Percentiles rank a stretch among this genome's conserved stretches.
Conservation (phyloP, 1,140 invertebrate species). For the Leptinotarsa lineolata region DNA sequence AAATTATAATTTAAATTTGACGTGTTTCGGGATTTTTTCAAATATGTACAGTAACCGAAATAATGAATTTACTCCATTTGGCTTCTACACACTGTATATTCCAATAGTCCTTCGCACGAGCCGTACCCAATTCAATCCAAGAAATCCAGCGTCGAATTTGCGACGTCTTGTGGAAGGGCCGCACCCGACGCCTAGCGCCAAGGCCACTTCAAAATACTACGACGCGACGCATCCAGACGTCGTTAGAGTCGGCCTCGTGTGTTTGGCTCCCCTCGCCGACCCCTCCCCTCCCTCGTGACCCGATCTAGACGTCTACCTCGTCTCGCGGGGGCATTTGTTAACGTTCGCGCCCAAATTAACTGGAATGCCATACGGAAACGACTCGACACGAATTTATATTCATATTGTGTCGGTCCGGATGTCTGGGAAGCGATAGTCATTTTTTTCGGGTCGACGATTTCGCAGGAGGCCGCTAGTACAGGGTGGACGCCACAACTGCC, state of each 20-base stretch:
- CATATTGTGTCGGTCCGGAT: conserved; percentile 2
- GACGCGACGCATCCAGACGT: conserved; percentile 9
- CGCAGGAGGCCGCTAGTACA: background rate
- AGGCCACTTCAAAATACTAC: conserved; percentile 24
- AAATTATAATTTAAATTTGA: too few species aligned
- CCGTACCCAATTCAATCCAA: too few species aligned
- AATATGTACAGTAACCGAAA: too few species aligned
- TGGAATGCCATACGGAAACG: conserved; percentile 1
- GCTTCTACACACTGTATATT: too few species aligned
- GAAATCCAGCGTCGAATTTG: background rate
- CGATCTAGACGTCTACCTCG: conserved; percentile 8
- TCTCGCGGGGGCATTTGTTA: conserved; percentile 10
- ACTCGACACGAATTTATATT: conserved; percentile 1
- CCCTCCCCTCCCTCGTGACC: background rate
- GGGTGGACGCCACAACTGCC: background rate
- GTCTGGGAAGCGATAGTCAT: background rate
- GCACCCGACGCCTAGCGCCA: conserved; percentile 14
- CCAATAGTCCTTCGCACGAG: background rate
- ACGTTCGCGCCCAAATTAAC: conserved; percentile 18
- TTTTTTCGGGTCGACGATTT: background rate
- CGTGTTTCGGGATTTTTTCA: too few species aligned
- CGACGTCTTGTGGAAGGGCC: background rate
- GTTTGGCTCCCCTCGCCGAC: background rate
- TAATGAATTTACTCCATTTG: too few species aligned
- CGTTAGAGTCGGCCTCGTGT: conserved; percentile 14